Percentiles rank a stretch among this genome's conserved stretches.
Conservation (phyloP, 1,140 invertebrate genomes). For the Sminthurinus signatus region DNA sequence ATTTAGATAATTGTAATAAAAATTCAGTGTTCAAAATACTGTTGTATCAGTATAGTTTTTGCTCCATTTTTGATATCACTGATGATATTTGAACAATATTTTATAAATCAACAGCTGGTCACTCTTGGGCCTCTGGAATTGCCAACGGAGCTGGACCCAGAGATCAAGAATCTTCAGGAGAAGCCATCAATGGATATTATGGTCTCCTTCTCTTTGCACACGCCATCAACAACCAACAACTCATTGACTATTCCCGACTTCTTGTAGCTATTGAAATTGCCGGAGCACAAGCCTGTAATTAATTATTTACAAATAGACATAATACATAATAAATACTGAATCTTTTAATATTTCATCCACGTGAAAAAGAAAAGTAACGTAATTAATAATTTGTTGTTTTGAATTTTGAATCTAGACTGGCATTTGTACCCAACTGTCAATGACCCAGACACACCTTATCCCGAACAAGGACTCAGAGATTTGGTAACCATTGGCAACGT, state of each 20-base stretch:
- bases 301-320: too few relatives aligned
- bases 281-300: constrained; percentile 21
- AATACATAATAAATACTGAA: too few relatives aligned
- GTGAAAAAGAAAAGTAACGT: too few relatives aligned
- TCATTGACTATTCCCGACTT: constrained; percentile 30
- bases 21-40: too few relatives aligned
- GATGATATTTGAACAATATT: too few relatives aligned
- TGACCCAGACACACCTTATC: constrained; percentile 17
- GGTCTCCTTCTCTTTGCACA: constrained; percentile 27
- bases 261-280: constrained; percentile 31
- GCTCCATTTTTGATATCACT: too few relatives aligned
- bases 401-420: too few relatives aligned
- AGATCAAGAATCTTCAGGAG: constrained; percentile 27
- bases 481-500: constrained; percentile 29
- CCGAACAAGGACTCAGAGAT: constrained; percentile 29
- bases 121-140: constrained; percentile 34
- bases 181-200: constrained; percentile 38
- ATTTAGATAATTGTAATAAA: too few relatives aligned
- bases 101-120: too few relatives aligned
- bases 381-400: too few relatives aligned
- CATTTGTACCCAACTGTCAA: constrained; percentile 19
- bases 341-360: too few relatives aligned
- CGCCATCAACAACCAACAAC: constrained; percentile 23
- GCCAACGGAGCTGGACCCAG: constrained; percentile 27
- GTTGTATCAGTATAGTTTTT: too few relatives aligned